These are phyloP conservation scores for Lasioglossum villosulum DNA, from an alignment of 2,888 invertebrate species.

Conservation along the genomic window DNA sequence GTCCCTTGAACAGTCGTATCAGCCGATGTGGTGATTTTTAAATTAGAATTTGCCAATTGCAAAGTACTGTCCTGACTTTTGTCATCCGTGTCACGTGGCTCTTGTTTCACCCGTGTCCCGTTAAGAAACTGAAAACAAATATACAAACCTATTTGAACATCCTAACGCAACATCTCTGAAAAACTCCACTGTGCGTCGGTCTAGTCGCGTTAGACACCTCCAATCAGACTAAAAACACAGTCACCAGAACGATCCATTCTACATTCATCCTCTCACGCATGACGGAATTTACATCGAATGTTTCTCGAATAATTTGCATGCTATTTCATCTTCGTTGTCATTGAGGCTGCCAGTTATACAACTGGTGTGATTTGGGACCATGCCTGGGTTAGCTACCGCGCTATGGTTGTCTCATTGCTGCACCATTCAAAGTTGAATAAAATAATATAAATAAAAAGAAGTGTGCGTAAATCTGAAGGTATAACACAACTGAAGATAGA, in stretches of 20 bases:
- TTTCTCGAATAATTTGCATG: background rate
- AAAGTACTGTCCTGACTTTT: background rate
- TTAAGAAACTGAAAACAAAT: slow-evolving; percentile 52
- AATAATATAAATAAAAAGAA: too few relatives aligned
- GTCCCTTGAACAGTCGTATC: too few relatives aligned
- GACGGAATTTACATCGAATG: background rate
- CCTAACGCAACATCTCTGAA: background rate
- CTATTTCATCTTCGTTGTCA: too few relatives aligned
- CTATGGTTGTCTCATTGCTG: too few relatives aligned
- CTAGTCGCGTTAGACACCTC: background rate
- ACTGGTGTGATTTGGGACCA: too few relatives aligned
- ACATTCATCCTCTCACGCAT: too few relatives aligned
- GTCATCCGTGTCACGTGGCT: slow-evolving; percentile 35
- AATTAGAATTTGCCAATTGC: background rate
- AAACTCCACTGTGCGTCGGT: background rate
- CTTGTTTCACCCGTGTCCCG: slow-evolving; percentile 51
- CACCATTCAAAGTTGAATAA: too few relatives aligned
- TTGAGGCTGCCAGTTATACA: too few relatives aligned
- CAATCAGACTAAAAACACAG: background rate
- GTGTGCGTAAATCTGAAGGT: too few relatives aligned
- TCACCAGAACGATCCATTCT: background rate
- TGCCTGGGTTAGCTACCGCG: too few relatives aligned
- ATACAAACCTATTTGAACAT: slow-evolving; percentile 30
- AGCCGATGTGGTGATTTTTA: background rate
- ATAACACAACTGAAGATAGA: too few relatives aligned